phyloP scores from a whole-genome alignment of 2,888 invertebrate species.

The Hyalella azteca region DNA sequence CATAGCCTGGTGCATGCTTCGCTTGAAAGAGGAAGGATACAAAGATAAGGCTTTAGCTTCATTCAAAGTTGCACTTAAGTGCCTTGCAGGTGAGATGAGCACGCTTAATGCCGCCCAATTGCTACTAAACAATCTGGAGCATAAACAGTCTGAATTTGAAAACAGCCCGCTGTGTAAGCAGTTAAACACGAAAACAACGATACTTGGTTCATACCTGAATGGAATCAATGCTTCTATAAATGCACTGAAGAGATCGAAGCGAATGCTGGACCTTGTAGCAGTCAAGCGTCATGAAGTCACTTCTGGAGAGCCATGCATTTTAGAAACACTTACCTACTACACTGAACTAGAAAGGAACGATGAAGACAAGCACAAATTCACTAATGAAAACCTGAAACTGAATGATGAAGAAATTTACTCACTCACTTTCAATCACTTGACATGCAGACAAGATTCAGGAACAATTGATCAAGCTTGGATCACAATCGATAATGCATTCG shows the following conservation, averaged over 20 bases:
- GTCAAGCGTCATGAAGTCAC: too few relatives aligned
- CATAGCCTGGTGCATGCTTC: not conserved
- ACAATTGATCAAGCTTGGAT: not conserved
- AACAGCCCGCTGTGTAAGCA: not conserved
- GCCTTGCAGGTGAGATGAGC: not conserved
- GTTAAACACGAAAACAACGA: not conserved
- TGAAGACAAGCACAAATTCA: not conserved
- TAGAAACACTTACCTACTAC: not conserved
- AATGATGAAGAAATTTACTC: not conserved
- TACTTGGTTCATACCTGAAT: not conserved
- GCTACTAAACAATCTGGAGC: too few relatives aligned
- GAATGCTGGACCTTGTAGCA: not conserved
- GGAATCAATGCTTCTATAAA: not conserved
- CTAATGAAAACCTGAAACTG: not conserved
- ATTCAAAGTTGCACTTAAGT: not conserved
- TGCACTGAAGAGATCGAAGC: not conserved
- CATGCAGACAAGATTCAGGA: not conserved
- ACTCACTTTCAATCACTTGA: not conserved
- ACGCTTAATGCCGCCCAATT: not conserved
- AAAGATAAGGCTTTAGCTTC: not conserved
- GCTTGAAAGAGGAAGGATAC: not conserved
- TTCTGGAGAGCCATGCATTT: too few relatives aligned
- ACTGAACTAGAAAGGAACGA: not conserved
- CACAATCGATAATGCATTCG: not conserved
- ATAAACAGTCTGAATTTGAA: not conserved